Evolutionary conservation across 2,113 vertebrate genomes (phyloP).

Genomic region (Oceanites oceanicus): DNA sequence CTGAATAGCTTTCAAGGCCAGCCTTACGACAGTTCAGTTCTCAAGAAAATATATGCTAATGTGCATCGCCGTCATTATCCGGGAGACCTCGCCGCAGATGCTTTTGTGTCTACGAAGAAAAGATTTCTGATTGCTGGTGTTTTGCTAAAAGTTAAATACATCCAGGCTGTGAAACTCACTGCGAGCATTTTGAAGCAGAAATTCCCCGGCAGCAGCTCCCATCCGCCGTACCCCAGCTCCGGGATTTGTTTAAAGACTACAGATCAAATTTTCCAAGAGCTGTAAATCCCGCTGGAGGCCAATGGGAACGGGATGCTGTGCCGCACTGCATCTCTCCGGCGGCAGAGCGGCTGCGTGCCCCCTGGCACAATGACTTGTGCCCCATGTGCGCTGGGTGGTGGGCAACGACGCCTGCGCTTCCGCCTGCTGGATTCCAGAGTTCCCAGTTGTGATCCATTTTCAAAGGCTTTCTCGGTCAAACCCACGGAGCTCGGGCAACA

Average conservation of each 20-base stretch:
- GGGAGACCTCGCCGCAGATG: constrained; percentile 42
- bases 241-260: background rate
- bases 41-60: constrained; percentile 73
- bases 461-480: background rate
- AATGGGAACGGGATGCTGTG: fast-evolving
- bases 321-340: fast-evolving
- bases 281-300: fast-evolving
- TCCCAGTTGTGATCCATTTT: fast-evolving
- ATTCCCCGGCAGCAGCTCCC: background rate
- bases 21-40: constrained; percentile 57
- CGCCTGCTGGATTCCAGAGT: background rate
- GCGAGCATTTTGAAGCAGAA: constrained; percentile 1
- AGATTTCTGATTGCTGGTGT: constrained; percentile 42
- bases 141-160: constrained; percentile 48
- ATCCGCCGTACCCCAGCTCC: background rate
- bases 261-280: background rate
- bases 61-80: constrained; percentile 50
- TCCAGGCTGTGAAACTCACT: background rate
- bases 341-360: background rate
- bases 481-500: background rate
- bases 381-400: fast-evolving
- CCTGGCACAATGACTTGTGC: fast-evolving
- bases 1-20: constrained; percentile 68
- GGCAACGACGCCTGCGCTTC: background rate
- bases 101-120: constrained; percentile 44